A percentile compares a stretch with the other conserved stretches of the same genome.
Conservation (phyloP, 2,797 vertebrate species). For the Cottoperca gobio region DNA sequence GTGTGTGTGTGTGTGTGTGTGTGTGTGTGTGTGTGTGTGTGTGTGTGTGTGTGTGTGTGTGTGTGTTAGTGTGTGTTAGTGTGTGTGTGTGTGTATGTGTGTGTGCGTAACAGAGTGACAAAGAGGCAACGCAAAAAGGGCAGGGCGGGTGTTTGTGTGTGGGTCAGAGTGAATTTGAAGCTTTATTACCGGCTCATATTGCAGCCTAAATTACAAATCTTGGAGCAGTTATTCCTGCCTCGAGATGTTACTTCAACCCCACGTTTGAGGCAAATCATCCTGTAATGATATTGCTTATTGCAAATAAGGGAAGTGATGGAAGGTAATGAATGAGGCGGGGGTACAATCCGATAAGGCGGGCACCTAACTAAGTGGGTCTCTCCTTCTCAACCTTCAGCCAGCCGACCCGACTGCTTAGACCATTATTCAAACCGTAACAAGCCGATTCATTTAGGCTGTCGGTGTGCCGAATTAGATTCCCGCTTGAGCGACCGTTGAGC, state of each 20-base stretch:
- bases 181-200: conserved; percentile 74
- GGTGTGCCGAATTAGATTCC: conserved; percentile 82
- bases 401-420: conserved; percentile 61
- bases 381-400: conserved; percentile 78
- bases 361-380: conserved; percentile 77
- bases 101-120: conserved; percentile 6
- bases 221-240: conserved; percentile 66
- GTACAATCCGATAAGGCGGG: conserved; percentile 75
- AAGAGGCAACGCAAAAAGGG: conserved; percentile 47
- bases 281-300: conserved; percentile 79
- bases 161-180: conserved; percentile 55
- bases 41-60: conserved; percentile 25
- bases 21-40: too few relatives aligned
- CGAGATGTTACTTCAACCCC: conserved; percentile 67
- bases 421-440: conserved; percentile 83
- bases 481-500: conserved; percentile 76
- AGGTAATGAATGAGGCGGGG: conserved; percentile 77
- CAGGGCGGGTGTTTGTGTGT: conserved; percentile 1
- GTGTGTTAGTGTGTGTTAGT: too few relatives aligned
- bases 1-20: too few relatives aligned
- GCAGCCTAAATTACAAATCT: conserved; percentile 74
- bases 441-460: conserved; percentile 83
- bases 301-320: conserved; percentile 72
- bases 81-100: too few relatives aligned
- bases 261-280: conserved; percentile 76